Base-by-base conservation (phyloP, 2,888 invertebrate genomes). In the Ectropis crepuscularia region DNA sequence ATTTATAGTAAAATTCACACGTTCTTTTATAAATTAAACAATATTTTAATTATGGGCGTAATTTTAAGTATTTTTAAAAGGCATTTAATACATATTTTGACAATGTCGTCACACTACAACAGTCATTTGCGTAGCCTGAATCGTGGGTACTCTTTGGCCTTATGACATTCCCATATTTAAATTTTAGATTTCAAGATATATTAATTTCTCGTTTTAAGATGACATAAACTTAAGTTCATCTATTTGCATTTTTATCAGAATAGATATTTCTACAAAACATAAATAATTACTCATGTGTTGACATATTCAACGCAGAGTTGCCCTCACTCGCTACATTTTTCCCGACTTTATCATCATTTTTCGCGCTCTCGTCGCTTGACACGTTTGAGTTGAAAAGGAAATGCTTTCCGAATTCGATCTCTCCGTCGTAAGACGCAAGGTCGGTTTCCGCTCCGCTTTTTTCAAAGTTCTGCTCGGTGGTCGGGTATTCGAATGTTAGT, bases 391-490 rank as follows among this genome's bases (percentile, higher is more conserved):
- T 83, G 0, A 80, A 81, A 0, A 91, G 75, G 43, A 92, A 92
- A 68, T 92, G 92, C 63, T 92, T 90, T 0, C 92, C 92, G n/a
- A 92, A 90, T 43, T 90, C 90, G 2, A 85, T 68, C 2, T 89
- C 88, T 0, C 78, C 77, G 0, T 86, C 88, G 45, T 81, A 86
- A 0, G 74, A 38, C 5, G 55, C 58, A 5, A 59, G 66, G 5
- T 85, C 85, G 0, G 77, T 76, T 47, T 88, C 87, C 0, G 80
- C 73, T 0, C 80, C 82, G 12, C 79, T 78, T 42, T 85, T 82
- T 8, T 84, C 85, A 39, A 74, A 80, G 36, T 58, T 76, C 6
- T 76, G 78, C 0, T 70, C 67, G 16, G 82, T 80, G 0, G 71
- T 65, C 53, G 74, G 85, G 12, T 72, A 77, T 58, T 85, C 83